Evolutionary conservation across 2,797 vertebrate species (phyloP), one percentile per base, ranked within the genome.

Genomic region (Pangasius sanitwongsei): DNA sequence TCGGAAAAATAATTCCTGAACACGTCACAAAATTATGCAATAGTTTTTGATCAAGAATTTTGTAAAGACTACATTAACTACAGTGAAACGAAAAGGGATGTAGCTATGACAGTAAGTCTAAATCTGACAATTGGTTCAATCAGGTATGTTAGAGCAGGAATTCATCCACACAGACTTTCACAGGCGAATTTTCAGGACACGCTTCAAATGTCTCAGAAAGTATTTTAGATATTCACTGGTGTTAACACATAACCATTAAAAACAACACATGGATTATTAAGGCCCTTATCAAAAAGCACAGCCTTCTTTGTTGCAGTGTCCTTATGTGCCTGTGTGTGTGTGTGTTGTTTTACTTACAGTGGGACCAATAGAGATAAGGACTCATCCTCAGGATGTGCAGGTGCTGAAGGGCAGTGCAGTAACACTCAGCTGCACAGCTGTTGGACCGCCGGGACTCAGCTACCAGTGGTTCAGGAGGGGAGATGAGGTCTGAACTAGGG

Each of bases 381-480:
- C 91, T 90, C 96, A 97, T 90, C 97, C 97, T 0, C 95, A 96
- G 90, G 93, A 94, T 0, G 96, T 95, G 87, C 91, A 92, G 88
- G 94, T 93, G 25, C 48, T 34, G 0, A 90, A 93, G 70, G 96
- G 96, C 2, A 89, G 92, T 0, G 88, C 37, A 6, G 92, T 97
- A 83, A 89, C 95, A 16, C 89, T 98, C 91, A 95, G 90, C 88
- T 98, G 97, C 93, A 93, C 88, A 83, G 97, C 96, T 0, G 84
- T 85, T 0, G 97, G 97, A 37, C 95, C 96, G 0, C 91, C 93
- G 0, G 96, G 95, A 20, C 95, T 98, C 1, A 0, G 1, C 11
- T 97, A 97, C 94, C 97, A 97, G 94, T 97, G 97, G 97, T 97
- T 98, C 94, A 96, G 92, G n/a, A 96, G 96, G 87, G 97, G 94